phyloP scores from a whole-genome alignment of 1,140 invertebrate species.

The Pseudobourletiella spinata region DNA sequence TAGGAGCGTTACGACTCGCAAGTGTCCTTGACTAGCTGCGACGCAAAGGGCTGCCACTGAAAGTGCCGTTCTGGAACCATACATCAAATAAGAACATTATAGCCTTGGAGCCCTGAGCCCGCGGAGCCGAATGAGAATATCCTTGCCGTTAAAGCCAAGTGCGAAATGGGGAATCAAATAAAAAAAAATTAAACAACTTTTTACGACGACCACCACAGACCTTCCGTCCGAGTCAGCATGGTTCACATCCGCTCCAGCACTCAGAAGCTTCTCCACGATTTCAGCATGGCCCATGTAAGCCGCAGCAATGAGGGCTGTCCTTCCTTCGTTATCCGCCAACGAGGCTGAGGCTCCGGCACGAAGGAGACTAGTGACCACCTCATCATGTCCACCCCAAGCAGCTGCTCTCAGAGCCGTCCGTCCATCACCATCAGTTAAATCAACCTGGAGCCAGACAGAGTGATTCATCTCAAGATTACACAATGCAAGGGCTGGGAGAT shows the following conservation, averaged over 20 bases:
- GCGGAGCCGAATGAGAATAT: not conserved
- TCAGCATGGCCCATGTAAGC: slow-evolving; percentile 82
- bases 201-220: slow-evolving; percentile 4
- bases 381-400: slow-evolving; percentile 81
- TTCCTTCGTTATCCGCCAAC: slow-evolving; percentile 67
- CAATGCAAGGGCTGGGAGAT: too few relatives aligned
- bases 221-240: slow-evolving; percentile 82
- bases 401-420: slow-evolving; percentile 80
- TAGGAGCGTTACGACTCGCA: slow-evolving; percentile 59
- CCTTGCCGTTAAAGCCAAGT: too few relatives aligned
- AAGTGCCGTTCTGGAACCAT: slow-evolving; percentile 56
- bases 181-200: too few relatives aligned
- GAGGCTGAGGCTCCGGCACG: slow-evolving; percentile 58
- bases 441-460: slow-evolving; percentile 42
- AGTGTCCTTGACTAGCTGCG: slow-evolving; percentile 59
- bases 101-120: not conserved
- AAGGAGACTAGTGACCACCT: slow-evolving; percentile 73
- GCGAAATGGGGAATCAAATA: too few relatives aligned
- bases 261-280: slow-evolving; percentile 74
- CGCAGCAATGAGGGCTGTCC: slow-evolving; percentile 54
- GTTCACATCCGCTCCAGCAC: slow-evolving; percentile 75
- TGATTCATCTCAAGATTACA: not conserved
- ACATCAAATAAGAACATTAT: not conserved
- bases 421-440: slow-evolving; percentile 77
- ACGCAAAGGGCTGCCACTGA: slow-evolving; percentile 85